Percentiles rank a stretch among this genome's conserved stretches.
Conservation (phyloP, 2,888 invertebrate genomes). For the Chorisops tibialis region DNA sequence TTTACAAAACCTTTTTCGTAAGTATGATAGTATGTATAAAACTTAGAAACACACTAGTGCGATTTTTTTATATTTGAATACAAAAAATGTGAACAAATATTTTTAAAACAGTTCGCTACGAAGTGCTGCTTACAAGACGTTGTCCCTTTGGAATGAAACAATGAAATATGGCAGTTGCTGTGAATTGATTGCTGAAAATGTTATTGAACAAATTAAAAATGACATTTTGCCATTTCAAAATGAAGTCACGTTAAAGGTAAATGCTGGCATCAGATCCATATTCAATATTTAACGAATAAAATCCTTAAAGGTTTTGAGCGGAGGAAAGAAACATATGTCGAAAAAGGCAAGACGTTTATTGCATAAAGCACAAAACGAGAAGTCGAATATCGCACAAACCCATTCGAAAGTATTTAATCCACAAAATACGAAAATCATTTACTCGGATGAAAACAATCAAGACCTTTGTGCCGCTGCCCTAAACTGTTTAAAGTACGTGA, state of each 20-base stretch:
- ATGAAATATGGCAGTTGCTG: constrained; percentile 39
- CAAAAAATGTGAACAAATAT: no score
- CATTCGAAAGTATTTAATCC: constrained; percentile 36
- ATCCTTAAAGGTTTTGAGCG: constrained; percentile 38
- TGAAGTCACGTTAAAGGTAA: constrained; percentile 40
- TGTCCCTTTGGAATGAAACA: constrained; percentile 40
- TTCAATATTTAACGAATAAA: neutral
- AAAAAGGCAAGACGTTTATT: constrained; percentile 44
- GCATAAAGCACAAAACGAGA: constrained; percentile 43
- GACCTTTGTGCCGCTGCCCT: constrained; percentile 38
- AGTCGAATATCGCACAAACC: constrained; percentile 39
- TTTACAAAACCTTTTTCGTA: constrained; percentile 40
- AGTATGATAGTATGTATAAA: constrained; percentile 17
- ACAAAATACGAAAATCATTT: constrained; percentile 34
- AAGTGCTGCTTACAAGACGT: constrained; percentile 37
- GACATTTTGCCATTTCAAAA: constrained; percentile 40
- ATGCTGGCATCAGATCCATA: neutral
- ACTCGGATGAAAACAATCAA: constrained; percentile 37
- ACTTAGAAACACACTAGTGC: neutral
- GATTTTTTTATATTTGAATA: neutral
- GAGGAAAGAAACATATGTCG: constrained; percentile 42
- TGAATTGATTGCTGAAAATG: constrained; percentile 38
- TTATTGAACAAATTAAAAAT: constrained; percentile 38
- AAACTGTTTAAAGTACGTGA: constrained; percentile 36
- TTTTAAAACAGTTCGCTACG: constrained; percentile 35